Conservation (phyloP, 2,797 vertebrate genomes). For the Lutjanus argentimaculatus region DNA sequence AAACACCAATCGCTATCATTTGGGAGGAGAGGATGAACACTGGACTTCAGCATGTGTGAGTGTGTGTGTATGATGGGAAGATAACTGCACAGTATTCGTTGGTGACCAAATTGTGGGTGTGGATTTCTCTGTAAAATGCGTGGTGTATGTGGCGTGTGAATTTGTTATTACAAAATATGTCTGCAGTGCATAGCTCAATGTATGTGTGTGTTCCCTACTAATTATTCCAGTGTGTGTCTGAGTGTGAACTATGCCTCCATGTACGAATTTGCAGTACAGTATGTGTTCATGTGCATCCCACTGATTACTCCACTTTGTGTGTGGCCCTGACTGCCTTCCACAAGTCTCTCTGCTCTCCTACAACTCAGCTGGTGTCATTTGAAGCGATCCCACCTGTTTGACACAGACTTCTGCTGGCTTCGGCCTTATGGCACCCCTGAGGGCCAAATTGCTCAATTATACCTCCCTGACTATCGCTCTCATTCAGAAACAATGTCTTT, state of each 20-base stretch:
- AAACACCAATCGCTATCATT: constrained; percentile 8
- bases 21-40: constrained; percentile 20
- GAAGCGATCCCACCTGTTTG: constrained; percentile 31
- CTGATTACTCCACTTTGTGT: constrained; percentile 8
- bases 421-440: neutral
- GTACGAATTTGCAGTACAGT: neutral
- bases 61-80: neutral
- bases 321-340: neutral
- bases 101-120: neutral
- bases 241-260: constrained; percentile 1
- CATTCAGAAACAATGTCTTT: neutral
- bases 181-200: neutral
- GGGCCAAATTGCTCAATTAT: constrained; percentile 11
- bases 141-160: neutral
- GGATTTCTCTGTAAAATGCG: neutral
- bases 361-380: neutral
- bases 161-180: constrained; percentile 1
- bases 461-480: neutral
- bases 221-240: constrained; percentile 29
- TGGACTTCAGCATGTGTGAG: neutral
- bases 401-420: constrained; percentile 11
- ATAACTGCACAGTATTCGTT: neutral
- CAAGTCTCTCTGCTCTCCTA: neutral
- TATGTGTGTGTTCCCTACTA: constrained; percentile 21
- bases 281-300: constrained; percentile 11